These are phyloP conservation scores for Fragum whitleyi DNA, from an alignment of 2,888 invertebrate genomes.

Conservation along the genomic window DNA sequence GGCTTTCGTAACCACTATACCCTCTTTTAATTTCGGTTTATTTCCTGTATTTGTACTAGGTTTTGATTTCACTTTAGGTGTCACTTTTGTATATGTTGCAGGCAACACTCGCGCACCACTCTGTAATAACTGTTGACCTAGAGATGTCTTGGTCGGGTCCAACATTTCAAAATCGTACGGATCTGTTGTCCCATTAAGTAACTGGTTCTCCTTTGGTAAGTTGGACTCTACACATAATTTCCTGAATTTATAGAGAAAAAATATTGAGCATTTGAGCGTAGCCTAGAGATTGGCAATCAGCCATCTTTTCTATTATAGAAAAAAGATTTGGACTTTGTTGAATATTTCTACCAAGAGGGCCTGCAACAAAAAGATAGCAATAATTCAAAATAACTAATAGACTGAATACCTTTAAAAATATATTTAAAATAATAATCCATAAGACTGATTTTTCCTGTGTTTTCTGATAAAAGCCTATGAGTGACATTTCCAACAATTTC, in stretches of 20 bases:
- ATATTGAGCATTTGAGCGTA: too few species aligned
- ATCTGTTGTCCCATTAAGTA: constrained; percentile 76
- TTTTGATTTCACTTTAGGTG: constrained; percentile 74
- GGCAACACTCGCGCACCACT: constrained; percentile 33
- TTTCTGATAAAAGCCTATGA: too few species aligned
- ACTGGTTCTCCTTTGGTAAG: constrained; percentile 79
- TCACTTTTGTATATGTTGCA: constrained; percentile 54
- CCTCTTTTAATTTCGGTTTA: constrained; percentile 70
- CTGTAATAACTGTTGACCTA: constrained; percentile 51
- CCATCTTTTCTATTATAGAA: too few species aligned
- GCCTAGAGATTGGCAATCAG: too few species aligned
- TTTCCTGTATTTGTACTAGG: constrained; percentile 45
- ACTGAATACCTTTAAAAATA: too few species aligned
- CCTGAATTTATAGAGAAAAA: constrained; percentile 64
- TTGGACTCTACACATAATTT: constrained; percentile 83
- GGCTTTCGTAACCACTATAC: constrained; percentile 54
- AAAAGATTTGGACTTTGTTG: too few species aligned
- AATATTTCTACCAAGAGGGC: too few species aligned
- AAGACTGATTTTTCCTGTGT: too few species aligned
- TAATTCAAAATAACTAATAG: too few species aligned
- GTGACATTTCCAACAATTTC: too few species aligned
- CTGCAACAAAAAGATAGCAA: too few species aligned
- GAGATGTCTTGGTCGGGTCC: constrained; percentile 58
- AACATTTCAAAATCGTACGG: constrained; percentile 82
- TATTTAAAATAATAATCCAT: too few species aligned